Percentiles rank a stretch among this genome's conserved stretches.
These are phyloP conservation scores for Coreius guichenoti DNA, from an alignment of 2,797 vertebrate genomes.

Conservation along the genomic window DNA sequence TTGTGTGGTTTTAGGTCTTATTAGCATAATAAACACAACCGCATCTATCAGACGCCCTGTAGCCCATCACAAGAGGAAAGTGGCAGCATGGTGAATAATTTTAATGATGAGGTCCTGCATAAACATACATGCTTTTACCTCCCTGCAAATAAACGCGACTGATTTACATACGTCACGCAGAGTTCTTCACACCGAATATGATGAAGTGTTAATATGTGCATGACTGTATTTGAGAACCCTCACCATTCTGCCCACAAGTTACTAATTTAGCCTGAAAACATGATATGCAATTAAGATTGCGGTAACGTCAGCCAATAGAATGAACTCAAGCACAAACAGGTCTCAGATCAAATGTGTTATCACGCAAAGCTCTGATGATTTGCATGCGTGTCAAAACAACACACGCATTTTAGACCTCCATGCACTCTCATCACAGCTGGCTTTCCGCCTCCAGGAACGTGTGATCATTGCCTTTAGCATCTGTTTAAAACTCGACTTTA, in stretches of 20 bases:
- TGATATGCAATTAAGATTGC: background rate
- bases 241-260: background rate
- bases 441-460: background rate
- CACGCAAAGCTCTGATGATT: background rate
- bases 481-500: background rate
- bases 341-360: background rate
- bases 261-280: background rate
- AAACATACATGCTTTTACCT: background rate
- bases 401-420: background rate
- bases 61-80: background rate
- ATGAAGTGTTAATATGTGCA: background rate
- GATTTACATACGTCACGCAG: background rate
- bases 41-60: background rate
- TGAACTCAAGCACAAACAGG: background rate
- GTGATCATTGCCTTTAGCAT: background rate
- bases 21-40: background rate
- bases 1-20: background rate
- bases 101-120: background rate
- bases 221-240: background rate
- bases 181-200: background rate
- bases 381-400: background rate
- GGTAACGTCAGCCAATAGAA: background rate
- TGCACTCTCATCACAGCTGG: background rate
- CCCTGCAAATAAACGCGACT: background rate
- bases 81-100: too few species aligned